phyloP scores from a whole-genome alignment of 2,113 vertebrate genomes.

The Nesogale talazaci region DNA sequence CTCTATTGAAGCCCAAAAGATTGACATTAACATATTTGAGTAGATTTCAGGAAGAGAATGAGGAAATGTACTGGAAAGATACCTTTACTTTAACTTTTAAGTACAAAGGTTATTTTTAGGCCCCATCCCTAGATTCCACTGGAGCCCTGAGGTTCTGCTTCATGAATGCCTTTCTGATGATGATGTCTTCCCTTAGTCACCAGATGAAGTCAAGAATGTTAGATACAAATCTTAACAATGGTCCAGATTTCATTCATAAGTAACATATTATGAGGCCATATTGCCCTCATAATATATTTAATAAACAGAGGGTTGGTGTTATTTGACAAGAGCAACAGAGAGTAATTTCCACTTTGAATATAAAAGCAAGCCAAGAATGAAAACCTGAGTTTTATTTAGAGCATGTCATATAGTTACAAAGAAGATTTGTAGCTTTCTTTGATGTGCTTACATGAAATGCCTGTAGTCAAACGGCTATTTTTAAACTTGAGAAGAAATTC shows the following conservation, averaged over 20 bases:
- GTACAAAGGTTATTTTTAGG: conserved; percentile 35
- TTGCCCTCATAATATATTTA: conserved; percentile 20
- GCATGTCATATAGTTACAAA: conserved; percentile 65
- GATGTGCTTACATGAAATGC: conserved; percentile 77
- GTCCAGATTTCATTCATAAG: background rate
- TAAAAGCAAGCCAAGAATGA: conserved; percentile 67
- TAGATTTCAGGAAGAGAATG: conserved; percentile 11
- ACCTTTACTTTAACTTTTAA: conserved; percentile 11
- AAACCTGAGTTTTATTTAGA: conserved; percentile 77
- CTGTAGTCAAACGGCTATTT: conserved; percentile 78
- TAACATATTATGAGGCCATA: background rate
- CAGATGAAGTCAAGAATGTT: background rate
- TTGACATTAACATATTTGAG: conserved; percentile 52
- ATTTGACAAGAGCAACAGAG: conserved; percentile 12
- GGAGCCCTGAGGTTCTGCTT: background rate
- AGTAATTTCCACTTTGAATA: conserved; percentile 43
- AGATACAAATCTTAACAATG: conserved; percentile 1
- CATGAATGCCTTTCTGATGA: conserved; percentile 7
- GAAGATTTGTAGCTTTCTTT: conserved; percentile 78
- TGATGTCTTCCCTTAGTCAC: background rate
- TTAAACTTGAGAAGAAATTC: conserved; percentile 80
- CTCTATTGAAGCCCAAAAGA: conserved; percentile 46
- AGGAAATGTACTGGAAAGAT: conserved; percentile 13
- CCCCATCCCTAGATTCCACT: background rate
- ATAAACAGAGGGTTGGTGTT: background rate